Conservation (phyloP, 2,888 invertebrate genomes). For the Trachelus stipa region DNA sequence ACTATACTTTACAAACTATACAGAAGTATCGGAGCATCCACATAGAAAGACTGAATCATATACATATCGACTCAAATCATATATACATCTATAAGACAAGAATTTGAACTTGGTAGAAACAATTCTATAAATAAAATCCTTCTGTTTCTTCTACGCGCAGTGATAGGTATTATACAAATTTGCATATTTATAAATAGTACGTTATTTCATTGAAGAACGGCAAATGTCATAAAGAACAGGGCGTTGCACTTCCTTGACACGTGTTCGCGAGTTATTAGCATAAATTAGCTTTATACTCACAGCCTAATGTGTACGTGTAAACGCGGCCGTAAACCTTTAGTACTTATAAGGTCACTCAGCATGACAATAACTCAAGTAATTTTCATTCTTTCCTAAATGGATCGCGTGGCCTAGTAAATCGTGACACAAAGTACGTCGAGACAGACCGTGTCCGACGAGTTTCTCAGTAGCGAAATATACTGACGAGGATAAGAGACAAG, state of each 20-base stretch:
- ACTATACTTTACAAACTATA: background rate
- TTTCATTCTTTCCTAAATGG: background rate
- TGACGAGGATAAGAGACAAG: background rate
- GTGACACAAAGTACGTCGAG: background rate
- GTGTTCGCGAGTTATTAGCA: conserved; percentile 51
- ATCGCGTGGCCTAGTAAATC: background rate
- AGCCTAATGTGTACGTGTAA: background rate
- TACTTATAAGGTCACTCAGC: background rate
- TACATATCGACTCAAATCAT: background rate
- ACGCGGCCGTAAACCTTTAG: background rate
- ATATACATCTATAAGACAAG: background rate
- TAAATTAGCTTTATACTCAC: conserved; percentile 46
- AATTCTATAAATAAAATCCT: background rate
- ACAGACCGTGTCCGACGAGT: background rate
- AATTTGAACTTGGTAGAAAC: background rate
- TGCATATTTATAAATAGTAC: background rate
- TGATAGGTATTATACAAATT: background rate
- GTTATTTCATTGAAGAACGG: conserved; percentile 1
- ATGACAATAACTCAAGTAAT: background rate
- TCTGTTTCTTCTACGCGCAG: background rate
- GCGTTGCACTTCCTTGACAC: conserved; percentile 52
- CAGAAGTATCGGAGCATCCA: background rate
- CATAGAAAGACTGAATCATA: background rate
- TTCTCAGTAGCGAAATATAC: background rate
- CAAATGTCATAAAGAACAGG: conserved; percentile 27